phyloP scores from a whole-genome alignment of 1,140 invertebrate genomes.

The Armadillidium nasatum region DNA sequence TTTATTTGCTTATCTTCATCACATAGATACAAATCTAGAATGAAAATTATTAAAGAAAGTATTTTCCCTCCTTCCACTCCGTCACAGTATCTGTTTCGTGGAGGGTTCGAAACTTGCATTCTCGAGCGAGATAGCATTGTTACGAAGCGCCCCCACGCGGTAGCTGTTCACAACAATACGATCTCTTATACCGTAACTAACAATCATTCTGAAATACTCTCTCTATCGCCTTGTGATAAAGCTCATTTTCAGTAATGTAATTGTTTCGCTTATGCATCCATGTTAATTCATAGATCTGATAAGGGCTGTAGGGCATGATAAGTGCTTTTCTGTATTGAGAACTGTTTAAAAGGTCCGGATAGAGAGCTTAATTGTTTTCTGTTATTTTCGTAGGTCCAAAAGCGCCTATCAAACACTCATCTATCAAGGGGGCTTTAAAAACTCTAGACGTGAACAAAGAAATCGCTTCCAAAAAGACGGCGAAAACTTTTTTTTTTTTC shows the following conservation, averaged over 20 bases:
- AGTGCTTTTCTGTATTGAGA: neutral
- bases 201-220: neutral
- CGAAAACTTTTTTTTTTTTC: neutral
- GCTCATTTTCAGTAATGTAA: neutral
- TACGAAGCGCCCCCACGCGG: neutral
- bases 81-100: conserved; percentile 3
- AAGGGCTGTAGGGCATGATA: neutral
- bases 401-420: conserved; percentile 4
- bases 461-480: neutral
- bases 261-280: neutral
- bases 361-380: neutral
- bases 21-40: neutral
- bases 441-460: neutral
- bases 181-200: neutral
- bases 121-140: conserved; percentile 3
- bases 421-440: conserved; percentile 4
- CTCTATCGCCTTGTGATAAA: neutral
- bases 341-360: neutral
- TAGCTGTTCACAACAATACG: neutral
- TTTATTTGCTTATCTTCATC: neutral
- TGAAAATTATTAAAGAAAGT: neutral
- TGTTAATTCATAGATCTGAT: neutral
- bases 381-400: neutral
- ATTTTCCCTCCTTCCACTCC: conserved; percentile 1
- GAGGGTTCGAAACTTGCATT: neutral